phyloP scores from a whole-genome alignment of 2,113 vertebrate genomes.

The Thermophis baileyi region DNA sequence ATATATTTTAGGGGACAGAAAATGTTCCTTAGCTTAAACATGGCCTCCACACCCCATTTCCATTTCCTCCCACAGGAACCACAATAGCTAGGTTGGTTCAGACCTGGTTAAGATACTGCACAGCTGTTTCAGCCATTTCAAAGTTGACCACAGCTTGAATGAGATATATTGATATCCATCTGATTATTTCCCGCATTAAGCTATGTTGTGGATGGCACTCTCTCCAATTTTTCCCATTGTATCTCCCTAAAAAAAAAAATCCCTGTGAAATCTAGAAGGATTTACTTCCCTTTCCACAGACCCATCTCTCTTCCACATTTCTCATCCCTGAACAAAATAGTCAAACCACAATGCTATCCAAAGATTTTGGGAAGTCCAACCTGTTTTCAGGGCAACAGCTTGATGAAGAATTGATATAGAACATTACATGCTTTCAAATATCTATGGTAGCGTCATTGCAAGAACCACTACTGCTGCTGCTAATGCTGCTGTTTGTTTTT shows the following conservation, averaged over 20 bases:
- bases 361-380: neutral
- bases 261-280: neutral
- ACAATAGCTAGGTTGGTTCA: neutral
- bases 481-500: neutral
- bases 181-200: neutral
- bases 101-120: neutral
- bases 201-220: neutral
- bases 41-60: constrained; percentile 7
- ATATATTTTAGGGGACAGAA: neutral
- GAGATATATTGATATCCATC: constrained; percentile 9
- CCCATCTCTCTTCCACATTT: neutral
- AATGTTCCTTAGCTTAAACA: neutral
- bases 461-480: neutral
- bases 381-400: neutral
- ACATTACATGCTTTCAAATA: neutral
- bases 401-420: neutral
- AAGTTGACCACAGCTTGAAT: constrained; percentile 14
- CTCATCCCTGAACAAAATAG: neutral
- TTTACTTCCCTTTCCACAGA: neutral
- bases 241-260: neutral
- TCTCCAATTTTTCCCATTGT: neutral
- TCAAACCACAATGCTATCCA: neutral
- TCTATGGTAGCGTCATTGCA: neutral
- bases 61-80: constrained; percentile 5
- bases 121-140: constrained; percentile 35